Evolutionary conservation across 2,797 vertebrate genomes (phyloP).

Genomic region (Coregonus sp.): DNA sequence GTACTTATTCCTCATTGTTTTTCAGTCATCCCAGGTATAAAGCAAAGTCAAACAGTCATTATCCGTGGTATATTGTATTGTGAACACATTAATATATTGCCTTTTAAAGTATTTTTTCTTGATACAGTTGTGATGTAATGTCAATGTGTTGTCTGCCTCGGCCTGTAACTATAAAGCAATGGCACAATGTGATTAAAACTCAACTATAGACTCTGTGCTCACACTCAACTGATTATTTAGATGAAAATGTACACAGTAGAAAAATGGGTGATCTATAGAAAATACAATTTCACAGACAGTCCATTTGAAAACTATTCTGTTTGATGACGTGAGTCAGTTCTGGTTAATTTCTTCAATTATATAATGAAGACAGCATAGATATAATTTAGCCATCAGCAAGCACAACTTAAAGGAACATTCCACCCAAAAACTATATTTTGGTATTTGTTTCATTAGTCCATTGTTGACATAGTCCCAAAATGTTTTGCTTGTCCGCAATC

Average conservation of each 20-base stretch:
- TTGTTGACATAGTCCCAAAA: no score
- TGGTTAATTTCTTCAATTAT: neutral
- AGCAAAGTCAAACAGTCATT: slow-evolving; percentile 21
- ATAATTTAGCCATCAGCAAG: no score
- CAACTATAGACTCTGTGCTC: slow-evolving; percentile 1
- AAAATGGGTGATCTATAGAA: neutral
- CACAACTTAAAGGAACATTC: no score
- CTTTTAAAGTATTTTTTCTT: slow-evolving; percentile 59
- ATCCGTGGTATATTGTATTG: slow-evolving; percentile 21
- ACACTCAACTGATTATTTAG: neutral
- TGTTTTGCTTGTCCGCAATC: no score
- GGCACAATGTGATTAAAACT: slow-evolving; percentile 30
- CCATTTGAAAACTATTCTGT: neutral
- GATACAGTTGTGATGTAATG: slow-evolving; percentile 42
- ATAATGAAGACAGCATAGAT: no score
- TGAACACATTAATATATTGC: slow-evolving; percentile 62
- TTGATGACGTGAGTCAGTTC: neutral
- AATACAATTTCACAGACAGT: neutral
- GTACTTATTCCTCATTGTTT: slow-evolving; percentile 21
- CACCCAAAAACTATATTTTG: no score
- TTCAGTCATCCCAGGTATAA: slow-evolving; percentile 27
- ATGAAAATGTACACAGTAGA: neutral
- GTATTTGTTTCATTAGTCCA: no score
- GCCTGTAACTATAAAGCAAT: slow-evolving; percentile 32
- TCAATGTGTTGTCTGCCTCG: slow-evolving; percentile 54